Percentiles rank a stretch among this genome's conserved stretches.
Evolutionary conservation across 2,113 vertebrate genomes (phyloP).

Genomic region (Sylvicapra grimmia): DNA sequence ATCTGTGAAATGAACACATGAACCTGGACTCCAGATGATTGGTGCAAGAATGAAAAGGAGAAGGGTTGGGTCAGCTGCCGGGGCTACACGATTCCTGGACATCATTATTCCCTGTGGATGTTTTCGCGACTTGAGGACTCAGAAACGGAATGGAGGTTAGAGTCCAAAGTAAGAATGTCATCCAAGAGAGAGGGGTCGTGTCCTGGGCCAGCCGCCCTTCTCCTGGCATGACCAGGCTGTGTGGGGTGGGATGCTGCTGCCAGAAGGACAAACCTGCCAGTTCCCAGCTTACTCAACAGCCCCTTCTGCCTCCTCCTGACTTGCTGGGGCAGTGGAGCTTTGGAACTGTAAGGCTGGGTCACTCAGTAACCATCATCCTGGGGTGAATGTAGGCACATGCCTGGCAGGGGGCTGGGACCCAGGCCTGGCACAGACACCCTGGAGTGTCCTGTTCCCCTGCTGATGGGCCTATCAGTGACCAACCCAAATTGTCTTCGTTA

Average conservation of each 20-base stretch:
- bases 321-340: too few species aligned
- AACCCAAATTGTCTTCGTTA: background rate
- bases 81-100: background rate
- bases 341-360: rapidly evolving
- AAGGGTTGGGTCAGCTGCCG: background rate
- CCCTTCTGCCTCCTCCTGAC: background rate
- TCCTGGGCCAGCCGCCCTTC: background rate
- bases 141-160: background rate
- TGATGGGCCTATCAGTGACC: background rate
- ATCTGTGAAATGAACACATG: background rate
- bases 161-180: background rate
- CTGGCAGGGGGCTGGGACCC: background rate
- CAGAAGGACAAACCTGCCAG: rapidly evolving
- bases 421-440: background rate
- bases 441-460: background rate
- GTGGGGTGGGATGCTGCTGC: too few species aligned
- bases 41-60: background rate
- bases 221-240: background rate
- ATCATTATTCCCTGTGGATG: background rate
- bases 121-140: background rate
- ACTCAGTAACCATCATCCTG: background rate
- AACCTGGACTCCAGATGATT: background rate
- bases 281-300: background rate
- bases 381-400: background rate
- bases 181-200: background rate